Conservation (phyloP, 2,113 vertebrate genomes). For the Dolichallabes microphthalmus region DNA sequence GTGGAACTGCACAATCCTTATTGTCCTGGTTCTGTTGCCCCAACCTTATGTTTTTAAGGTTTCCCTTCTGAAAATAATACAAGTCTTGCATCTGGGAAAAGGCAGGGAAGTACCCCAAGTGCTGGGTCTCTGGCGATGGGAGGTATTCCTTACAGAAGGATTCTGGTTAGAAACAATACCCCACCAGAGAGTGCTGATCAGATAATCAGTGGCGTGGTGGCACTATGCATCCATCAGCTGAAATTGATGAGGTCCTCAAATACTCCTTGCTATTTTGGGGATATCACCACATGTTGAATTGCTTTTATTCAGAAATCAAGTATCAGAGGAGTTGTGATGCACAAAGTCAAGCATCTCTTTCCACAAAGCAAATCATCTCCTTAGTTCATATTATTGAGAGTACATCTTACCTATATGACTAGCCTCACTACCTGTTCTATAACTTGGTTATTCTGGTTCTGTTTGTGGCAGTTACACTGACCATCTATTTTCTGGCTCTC, state of each 20-base stretch:
- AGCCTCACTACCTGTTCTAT: neutral
- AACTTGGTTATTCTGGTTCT: neutral
- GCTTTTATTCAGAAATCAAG: neutral
- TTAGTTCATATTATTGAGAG: neutral
- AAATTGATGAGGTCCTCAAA: neutral
- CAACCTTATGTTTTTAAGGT: neutral
- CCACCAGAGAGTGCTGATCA: neutral
- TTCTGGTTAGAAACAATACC: neutral
- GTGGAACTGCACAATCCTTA: neutral
- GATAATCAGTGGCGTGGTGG: neutral
- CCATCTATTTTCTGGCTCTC: neutral
- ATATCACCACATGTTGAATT: neutral
- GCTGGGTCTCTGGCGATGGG: neutral
- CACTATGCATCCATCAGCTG: neutral
- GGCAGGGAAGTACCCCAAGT: neutral
- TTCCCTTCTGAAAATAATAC: neutral
- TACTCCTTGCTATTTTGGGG: neutral
- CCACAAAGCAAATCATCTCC: neutral
- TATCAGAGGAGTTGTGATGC: neutral
- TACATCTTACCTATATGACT: neutral
- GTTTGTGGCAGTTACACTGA: neutral
- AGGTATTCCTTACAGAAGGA: neutral
- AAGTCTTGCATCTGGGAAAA: neutral
- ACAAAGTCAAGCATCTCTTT: neutral
- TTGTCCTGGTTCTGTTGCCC: neutral